Evolutionary conservation across 2,888 invertebrate species (phyloP), one percentile per base, ranked within the genome.

Genomic region (Pristionchus japonicus): DNA sequence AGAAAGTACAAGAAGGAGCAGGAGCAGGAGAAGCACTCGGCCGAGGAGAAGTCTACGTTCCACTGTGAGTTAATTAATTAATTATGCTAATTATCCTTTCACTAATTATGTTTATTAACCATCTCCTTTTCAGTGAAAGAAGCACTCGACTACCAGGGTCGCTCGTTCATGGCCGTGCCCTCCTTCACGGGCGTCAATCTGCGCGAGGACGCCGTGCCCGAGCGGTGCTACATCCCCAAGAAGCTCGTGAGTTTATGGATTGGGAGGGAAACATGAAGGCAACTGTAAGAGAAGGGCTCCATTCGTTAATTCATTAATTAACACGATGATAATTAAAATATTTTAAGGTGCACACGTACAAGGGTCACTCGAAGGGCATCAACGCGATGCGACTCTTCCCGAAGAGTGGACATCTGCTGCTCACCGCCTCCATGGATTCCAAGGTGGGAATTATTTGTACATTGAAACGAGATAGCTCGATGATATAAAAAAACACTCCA

Each of bases 391-490:
- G 97, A 88, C 98, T 98, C 97, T 97, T 98, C 94, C 99, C 99
- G 0, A 96, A 96, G 91, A 97, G 98, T 0, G 99, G 98, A 0
- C 99, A 99, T 95, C 96, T 99, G 89, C 96, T 99, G 93, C 96
- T 99, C 1, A 98, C 99, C 0, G 97, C 97, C 86, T 97, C 98
- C 92, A 98, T 99, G 98, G 99, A 99, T 95, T 97, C 97, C 92
- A 96, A 99, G 96, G 97, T 97, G 94, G 43, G 43, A 90, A 90
- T 89, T 43, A 61, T 88, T 27, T 3, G 1, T 74, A 74, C 23
- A 15, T 37, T 37, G 27, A 74, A 37, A n/a, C n/a, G n/a, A n/a
- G n/a, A n/a, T n/a, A n/a, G n/a, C n/a, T n/a, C n/a, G n/a, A n/a
- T n/a, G n/a, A n/a, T n/a, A n/a, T n/a, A n/a, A n/a, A n/a, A n/a